Conservation (phyloP, 1,140 invertebrate genomes). For the Cataglyphis hispanica region DNA sequence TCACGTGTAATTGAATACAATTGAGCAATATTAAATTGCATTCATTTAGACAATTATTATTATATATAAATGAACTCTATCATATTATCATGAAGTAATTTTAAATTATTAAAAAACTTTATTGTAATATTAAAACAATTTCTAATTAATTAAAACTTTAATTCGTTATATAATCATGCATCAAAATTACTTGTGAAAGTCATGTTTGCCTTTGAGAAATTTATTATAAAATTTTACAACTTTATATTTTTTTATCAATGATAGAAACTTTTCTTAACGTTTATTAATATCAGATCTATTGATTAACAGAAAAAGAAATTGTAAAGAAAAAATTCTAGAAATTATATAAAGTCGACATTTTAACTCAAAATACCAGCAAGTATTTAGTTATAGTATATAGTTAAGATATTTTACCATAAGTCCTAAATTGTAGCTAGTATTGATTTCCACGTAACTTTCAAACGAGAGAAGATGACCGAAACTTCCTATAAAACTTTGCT, state of each 20-base stretch:
- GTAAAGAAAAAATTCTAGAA: background rate
- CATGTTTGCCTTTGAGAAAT: background rate
- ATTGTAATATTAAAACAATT: background rate
- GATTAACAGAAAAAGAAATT: background rate
- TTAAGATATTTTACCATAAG: slow-evolving; percentile 25
- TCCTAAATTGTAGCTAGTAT: slow-evolving; percentile 26
- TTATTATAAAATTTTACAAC: background rate
- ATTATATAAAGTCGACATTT: background rate
- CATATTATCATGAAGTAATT: background rate
- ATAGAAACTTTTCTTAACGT: background rate
- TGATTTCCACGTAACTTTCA: slow-evolving; percentile 47
- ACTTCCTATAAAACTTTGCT: slow-evolving; percentile 42
- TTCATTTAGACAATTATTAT: slow-evolving; percentile 10
- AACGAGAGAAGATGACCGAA: slow-evolving; percentile 37
- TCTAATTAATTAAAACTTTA: background rate
- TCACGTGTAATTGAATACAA: background rate
- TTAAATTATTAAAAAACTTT: background rate
- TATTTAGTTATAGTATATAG: background rate
- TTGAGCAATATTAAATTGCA: background rate
- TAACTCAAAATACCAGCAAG: slow-evolving; percentile 32
- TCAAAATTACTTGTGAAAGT: background rate
- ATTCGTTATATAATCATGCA: background rate
- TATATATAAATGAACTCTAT: background rate
- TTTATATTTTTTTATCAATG: background rate
- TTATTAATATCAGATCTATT: background rate